These are phyloP conservation scores for Pardosa pseudoannulata DNA, from an alignment of 2,888 invertebrate species.

Conservation along the genomic window DNA sequence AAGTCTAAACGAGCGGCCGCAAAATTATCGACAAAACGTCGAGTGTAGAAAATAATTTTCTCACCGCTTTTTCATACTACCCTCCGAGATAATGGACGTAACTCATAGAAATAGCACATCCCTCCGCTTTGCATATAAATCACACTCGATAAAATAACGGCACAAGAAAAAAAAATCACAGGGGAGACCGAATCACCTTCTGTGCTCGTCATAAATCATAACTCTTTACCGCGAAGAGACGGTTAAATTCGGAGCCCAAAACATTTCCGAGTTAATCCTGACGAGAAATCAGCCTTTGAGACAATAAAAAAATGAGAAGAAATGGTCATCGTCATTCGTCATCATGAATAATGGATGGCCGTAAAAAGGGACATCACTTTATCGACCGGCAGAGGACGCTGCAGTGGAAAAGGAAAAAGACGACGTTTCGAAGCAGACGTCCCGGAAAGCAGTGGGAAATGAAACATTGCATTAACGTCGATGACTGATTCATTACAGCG, in stretches of 20 bases:
- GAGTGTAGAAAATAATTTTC: neutral
- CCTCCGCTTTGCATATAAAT: neutral
- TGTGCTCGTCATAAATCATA: neutral
- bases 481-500: no score
- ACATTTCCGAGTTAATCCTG: conserved; percentile 3
- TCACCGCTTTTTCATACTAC: neutral
- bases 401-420: no score
- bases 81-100: neutral
- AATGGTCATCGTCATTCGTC: no score
- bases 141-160: no score
- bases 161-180: neutral
- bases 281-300: neutral
- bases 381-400: no score
- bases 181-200: neutral
- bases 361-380: no score
- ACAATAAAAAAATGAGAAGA: no score
- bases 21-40: neutral
- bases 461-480: no score
- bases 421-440: no score
- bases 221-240: neutral
- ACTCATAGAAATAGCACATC: neutral
- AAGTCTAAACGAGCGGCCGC: no score
- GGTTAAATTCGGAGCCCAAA: neutral
- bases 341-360: no score
- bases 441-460: no score